These are phyloP conservation scores for Tachina lurida DNA, from an alignment of 2,888 invertebrate species.

Conservation along the genomic window DNA sequence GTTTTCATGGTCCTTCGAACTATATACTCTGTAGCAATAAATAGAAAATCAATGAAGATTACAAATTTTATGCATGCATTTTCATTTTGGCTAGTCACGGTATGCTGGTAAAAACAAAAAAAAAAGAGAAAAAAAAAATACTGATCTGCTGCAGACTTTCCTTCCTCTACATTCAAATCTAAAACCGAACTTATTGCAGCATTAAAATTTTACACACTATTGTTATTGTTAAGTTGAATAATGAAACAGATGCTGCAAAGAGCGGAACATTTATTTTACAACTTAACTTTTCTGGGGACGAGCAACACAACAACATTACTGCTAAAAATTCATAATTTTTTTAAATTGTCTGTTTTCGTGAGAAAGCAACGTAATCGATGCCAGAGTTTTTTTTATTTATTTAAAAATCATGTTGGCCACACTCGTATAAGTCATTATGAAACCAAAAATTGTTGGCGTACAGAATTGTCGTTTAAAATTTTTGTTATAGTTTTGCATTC, in stretches of 20 bases:
- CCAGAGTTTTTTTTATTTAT: neutral
- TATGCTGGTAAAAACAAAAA: neutral
- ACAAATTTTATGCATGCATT: neutral
- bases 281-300: neutral
- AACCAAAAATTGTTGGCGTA: constrained; percentile 20
- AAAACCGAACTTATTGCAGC: neutral
- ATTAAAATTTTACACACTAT: constrained; percentile 44
- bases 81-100: neutral
- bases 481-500: constrained; percentile 47
- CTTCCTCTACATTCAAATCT: neutral
- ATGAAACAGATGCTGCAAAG: constrained; percentile 17
- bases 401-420: neutral
- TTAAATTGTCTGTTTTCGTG: neutral
- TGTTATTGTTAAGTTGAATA: constrained; percentile 42
- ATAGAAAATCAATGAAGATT: no score
- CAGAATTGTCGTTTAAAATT: constrained; percentile 33
- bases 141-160: constrained; percentile 12
- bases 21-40: no score
- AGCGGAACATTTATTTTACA: neutral
- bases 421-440: constrained; percentile 4
- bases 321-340: neutral
- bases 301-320: neutral
- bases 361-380: neutral
- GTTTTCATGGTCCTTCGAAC: no score
- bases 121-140: neutral